Evolutionary conservation across 2,888 invertebrate species (phyloP), one percentile per base, ranked within the genome.

Genomic region (Habrosyne pyritoides): DNA sequence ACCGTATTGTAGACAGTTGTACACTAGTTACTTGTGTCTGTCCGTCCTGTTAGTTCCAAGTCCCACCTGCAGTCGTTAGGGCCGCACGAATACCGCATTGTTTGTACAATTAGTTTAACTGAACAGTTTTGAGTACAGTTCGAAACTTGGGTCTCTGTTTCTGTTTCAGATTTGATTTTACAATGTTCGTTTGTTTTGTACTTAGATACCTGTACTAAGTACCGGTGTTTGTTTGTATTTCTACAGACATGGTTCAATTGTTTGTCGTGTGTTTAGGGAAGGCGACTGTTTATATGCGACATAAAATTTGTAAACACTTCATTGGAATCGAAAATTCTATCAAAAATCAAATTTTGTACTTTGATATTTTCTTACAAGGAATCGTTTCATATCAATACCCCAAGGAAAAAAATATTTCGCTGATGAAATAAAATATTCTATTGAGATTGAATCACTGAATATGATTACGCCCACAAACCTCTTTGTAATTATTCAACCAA

Each of bases 21-120:
- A 67, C 62, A 60, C 60, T 59, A 57, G 63, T 61, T 42, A 70
- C 72, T 69, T 69, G 67, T 69, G 71, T 73, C 73, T 73, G 74
- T 75, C 73, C 73, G 42, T 42, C 42, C 42, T 71, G 71, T 74
- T 73, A 73, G 73, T 71, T 66, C 59, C 63, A 60, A 69, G 64
- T 60, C 67, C 70, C 81, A 84, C 82, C 83, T 84, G 84, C 74
- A 80, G 77, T 83, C 81, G 81, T 84, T 84, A 83, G 75, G 74
- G 64, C 67, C 73, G 67, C 76, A 74, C 75, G 71, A 73, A 75
- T 73, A 73, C 78, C 82, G 75, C 84, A 79, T 75, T 84, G 85
- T 87, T 84, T 84, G 82, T 78, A 79, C 84, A 82, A 84, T 87
- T 87, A 85, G 83, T 84, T 50, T 82, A 81, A 79, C 81, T 79